Evolutionary conservation across 2,797 vertebrate genomes (phyloP).

Genomic region (Clarias pachynema): DNA sequence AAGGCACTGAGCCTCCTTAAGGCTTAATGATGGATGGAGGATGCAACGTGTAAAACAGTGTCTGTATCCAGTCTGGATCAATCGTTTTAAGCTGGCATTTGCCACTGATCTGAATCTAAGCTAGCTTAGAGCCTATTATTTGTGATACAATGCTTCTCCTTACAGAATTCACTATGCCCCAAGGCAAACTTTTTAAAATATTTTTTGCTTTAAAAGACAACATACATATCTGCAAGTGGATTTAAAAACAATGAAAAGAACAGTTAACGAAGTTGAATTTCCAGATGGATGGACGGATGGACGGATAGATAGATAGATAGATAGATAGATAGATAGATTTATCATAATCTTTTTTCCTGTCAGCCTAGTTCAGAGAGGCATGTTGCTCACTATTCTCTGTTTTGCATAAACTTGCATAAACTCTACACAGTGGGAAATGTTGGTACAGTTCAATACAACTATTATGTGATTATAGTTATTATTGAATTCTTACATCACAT

Average conservation of each 20-base stretch:
- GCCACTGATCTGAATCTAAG: neutral
- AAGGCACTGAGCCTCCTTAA: neutral
- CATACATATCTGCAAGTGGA: neutral
- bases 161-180: neutral
- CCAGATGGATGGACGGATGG: neutral
- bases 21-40: conserved; percentile 7
- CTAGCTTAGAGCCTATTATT: neutral
- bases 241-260: neutral
- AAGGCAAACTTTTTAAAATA: neutral
- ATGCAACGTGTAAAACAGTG: neutral
- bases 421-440: neutral
- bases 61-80: conserved; percentile 12
- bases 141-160: neutral
- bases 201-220: neutral
- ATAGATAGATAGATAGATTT: too few species aligned
- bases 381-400: neutral
- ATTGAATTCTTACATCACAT: neutral
- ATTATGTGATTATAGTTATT: neutral
- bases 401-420: neutral
- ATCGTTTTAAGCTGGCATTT: neutral
- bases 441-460: neutral
- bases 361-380: neutral
- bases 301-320: too few species aligned
- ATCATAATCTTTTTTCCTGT: too few species aligned
- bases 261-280: neutral